Base-by-base conservation (phyloP, 2,797 vertebrate genomes). In the Brotula barbata region DNA sequence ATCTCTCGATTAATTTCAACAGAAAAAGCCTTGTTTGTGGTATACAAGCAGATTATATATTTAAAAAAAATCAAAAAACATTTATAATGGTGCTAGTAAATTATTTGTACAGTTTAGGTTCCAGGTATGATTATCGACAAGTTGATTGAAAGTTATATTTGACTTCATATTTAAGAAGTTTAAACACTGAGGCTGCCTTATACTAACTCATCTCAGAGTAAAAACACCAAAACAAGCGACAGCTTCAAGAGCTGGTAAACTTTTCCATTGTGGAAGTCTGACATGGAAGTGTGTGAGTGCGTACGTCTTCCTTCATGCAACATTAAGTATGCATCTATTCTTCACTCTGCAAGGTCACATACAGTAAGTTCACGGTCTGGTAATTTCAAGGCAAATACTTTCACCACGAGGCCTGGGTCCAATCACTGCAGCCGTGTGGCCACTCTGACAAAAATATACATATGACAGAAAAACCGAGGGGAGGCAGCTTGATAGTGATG, bases 381-480 rank as follows among this genome's bases (percentile, higher is more conserved):
- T 76, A 47, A 39, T 73, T 84, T 74, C 57, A 16, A 66, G 78
- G 73, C 64, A 73, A 71, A 78, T 58, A 62, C 44, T 45, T 76
- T 79, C 82, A 81, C 78, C 68, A 55, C 25, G 61, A 80, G 66
- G 72, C 64, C 90, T 91, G 87, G 82, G 87, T 83, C 78, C 77
- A 89, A 91, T 90, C 85, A 87, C 44, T 41, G 34, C 12, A 36
- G 79, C 79, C 80, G 78, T 73, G 68, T 87, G 85, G 89, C 84
- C 71, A 85, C 63, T 74, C 63, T 84, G 82, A 90, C 81, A 73
- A 86, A 82, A 83, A 83, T 85, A 77, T 64, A 76, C 64, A 86
- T 58, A 65, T 68, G 77, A 74, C 31, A 62, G 43, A 37, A 31
- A 43, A 36, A 41, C 19, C 22, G 46, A 69, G 48, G 40, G 37